Base-by-base conservation (phyloP, 37 sponge, comb jelly and placozoan species). In the Amphimedon queenslandica region DNA sequence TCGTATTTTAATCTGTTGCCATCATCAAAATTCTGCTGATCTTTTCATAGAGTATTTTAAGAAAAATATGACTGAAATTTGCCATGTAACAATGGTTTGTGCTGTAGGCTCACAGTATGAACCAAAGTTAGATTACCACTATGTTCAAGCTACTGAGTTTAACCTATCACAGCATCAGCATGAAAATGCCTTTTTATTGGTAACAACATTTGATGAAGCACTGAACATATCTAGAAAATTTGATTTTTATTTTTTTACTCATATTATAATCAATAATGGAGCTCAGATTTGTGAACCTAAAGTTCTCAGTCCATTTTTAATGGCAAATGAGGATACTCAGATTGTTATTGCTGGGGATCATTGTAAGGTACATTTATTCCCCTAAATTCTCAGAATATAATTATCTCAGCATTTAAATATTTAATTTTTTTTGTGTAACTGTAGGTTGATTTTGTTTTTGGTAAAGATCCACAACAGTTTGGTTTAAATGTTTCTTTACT, bases 21-120 rank as follows among this genome's bases (percentile, higher is more conserved):
- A 84, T 69, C 90, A 89, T 64, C 77, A 75, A 33, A 53, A 36
- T 27, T 78, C 90, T 40, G 85, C 75, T 30, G 90, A 89, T 33
- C 67, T 84, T 2, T 89, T 80, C 56, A 51, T 89, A 2, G 57
- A 89, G 24, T 20, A 71, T 0, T 84, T 80, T 64, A 84, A 84
- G 58, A 67, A 73, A 29, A 16, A 38, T 2, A 69, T 88, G 74
- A 28, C 8, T 60, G 27, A 60, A 33, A 37, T 13, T 23, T 2
- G 40, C 21, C 3, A 73, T 8, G 61, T 37, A 0, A 32, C 23
- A 3, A 32, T 73, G 29, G 40, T 58, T 18, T 32, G 58, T 4
- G 34, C 41, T 1, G 21, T 36, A 66, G 6, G 43, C 30, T 27
- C 34, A 29, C 16, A 20, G 1, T 1, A 66, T 29, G 47, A 42